Conservation (phyloP, 2,113 vertebrate genomes). For the Tichodroma muraria region DNA sequence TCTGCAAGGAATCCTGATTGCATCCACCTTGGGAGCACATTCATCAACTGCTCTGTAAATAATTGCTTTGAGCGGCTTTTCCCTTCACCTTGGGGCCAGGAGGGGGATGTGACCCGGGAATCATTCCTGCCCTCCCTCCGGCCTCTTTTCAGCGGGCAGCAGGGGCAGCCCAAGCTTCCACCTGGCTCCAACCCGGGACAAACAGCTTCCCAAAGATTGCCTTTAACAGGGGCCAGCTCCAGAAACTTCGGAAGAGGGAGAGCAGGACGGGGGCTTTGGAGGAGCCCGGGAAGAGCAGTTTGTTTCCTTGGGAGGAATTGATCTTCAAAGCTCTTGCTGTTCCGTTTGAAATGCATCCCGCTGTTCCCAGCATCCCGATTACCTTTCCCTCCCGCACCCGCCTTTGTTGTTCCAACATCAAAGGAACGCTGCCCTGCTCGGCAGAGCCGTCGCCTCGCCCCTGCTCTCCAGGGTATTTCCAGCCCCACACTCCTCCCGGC, state of each 20-base stretch:
- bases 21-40: not conserved
- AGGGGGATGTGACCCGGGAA: not conserved
- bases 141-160: not conserved
- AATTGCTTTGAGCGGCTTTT: not conserved
- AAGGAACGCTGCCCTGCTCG: not conserved
- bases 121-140: not conserved
- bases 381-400: not conserved
- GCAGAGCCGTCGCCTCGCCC: not conserved
- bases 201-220: not conserved
- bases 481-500: fast-evolving
- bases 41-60: not conserved
- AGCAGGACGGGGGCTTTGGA: not conserved
- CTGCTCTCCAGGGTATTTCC: not conserved
- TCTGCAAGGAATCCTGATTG: not conserved
- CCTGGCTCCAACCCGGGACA: not conserved
- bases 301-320: not conserved
- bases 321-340: slow-evolving; percentile 31
- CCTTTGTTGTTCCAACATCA: slow-evolving; percentile 62
- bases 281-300: not conserved
- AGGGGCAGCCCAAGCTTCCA: not conserved
- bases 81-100: not conserved
- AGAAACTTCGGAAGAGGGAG: not conserved
- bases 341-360: slow-evolving; percentile 41
- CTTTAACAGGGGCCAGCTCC: not conserved
- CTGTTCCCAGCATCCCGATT: not conserved